These are phyloP conservation scores for Rhadina sibilatrix DNA, from an alignment of 2,113 vertebrate genomes.

Conservation along the genomic window DNA sequence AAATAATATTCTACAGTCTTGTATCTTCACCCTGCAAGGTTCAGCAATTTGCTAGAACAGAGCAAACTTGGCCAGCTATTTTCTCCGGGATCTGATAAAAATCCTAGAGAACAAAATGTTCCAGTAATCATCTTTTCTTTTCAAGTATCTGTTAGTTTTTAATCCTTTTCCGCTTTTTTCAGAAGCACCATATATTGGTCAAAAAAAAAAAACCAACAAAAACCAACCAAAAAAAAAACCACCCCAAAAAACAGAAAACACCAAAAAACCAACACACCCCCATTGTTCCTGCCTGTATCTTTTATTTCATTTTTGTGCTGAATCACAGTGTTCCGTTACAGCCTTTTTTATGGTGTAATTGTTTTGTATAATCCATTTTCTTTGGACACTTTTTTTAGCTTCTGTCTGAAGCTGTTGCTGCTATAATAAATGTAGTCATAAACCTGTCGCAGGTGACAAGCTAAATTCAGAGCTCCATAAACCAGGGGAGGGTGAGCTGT, in stretches of 20 bases:
- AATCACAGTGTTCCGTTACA: slow-evolving; percentile 1
- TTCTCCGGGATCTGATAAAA: slow-evolving; percentile 33
- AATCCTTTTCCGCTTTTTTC: background rate
- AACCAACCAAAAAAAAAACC: background rate
- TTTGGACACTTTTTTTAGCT: slow-evolving; percentile 24
- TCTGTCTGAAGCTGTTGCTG: slow-evolving; percentile 2
- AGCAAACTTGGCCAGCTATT: background rate
- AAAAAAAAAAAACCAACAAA: background rate
- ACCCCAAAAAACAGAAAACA: background rate
- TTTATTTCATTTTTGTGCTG: background rate
- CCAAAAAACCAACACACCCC: background rate
- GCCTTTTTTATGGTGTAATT: slow-evolving; percentile 7
- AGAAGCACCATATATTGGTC: background rate
- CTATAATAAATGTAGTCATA: slow-evolving; percentile 1
- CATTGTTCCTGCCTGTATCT: background rate
- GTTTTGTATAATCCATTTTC: slow-evolving; percentile 42
- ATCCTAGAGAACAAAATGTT: slow-evolving; percentile 19
- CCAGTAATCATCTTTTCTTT: slow-evolving; percentile 6
- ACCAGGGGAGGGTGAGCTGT: background rate
- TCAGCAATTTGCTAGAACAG: background rate
- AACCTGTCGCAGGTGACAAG: slow-evolving; percentile 30
- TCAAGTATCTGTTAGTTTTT: background rate
- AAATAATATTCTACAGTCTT: background rate
- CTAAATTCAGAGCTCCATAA: slow-evolving; percentile 15
- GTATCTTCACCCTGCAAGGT: background rate